Percentiles rank a stretch among this genome's conserved stretches.
phyloP scores from a whole-genome alignment of 2,113 vertebrate species.

The Oxyura jamaicensis region DNA sequence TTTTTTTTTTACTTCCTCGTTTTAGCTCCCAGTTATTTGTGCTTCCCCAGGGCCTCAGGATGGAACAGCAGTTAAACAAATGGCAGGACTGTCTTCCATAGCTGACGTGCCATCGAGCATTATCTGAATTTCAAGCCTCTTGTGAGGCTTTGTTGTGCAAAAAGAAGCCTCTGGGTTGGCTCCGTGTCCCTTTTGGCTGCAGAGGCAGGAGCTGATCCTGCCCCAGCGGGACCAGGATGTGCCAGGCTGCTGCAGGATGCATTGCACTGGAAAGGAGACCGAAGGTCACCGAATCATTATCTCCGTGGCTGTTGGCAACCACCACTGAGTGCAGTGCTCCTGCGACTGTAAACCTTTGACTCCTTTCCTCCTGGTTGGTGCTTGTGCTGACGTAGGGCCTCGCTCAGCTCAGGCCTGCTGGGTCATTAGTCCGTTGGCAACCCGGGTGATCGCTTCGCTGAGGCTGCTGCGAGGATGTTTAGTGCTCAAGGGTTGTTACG shows the following conservation, averaged over 20 bases:
- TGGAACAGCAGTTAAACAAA: constrained; percentile 38
- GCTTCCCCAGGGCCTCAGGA: neutral
- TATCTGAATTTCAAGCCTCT: neutral
- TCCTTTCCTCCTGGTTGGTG: neutral
- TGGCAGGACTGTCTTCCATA: constrained; percentile 10
- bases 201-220: neutral
- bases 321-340: neutral
- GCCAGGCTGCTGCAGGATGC: neutral
- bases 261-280: neutral
- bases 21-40: constrained; percentile 45
- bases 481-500: neutral
- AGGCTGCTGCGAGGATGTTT: neutral
- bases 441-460: neutral
- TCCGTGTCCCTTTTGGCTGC: neutral
- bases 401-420: constrained; percentile 18
- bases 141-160: neutral
- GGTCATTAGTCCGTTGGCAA: constrained; percentile 3
- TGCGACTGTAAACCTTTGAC: neutral
- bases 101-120: constrained; percentile 20
- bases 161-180: neutral
- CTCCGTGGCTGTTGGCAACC: constrained; percentile 22
- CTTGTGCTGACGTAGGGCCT: neutral
- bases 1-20: neutral
- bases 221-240: neutral
- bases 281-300: neutral